A percentile compares a stretch with the other conserved stretches of the same genome.
Evolutionary conservation across 2,888 invertebrate genomes (phyloP).

Genomic region (Caenorhabditis doughertyi): DNA sequence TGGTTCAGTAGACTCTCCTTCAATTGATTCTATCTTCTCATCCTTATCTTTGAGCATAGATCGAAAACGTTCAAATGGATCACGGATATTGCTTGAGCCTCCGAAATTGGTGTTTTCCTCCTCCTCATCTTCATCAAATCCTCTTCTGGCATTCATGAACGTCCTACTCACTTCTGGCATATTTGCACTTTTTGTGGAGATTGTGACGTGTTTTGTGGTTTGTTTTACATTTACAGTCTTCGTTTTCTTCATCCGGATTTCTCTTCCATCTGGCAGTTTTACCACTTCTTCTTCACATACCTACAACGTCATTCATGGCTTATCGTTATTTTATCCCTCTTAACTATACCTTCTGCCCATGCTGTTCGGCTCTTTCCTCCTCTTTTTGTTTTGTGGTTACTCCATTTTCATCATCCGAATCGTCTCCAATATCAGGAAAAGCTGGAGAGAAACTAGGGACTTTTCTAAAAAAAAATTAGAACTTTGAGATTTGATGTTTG

Average conservation of each 20-base stretch:
- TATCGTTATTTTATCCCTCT: slow-evolving; percentile 37
- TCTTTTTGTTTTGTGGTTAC: slow-evolving; percentile 78
- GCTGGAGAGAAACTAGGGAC: slow-evolving; percentile 77
- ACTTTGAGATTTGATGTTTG: slow-evolving; percentile 19
- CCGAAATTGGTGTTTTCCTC: slow-evolving; percentile 73
- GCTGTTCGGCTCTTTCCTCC: slow-evolving; percentile 79
- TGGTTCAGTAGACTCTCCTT: slow-evolving; percentile 33
- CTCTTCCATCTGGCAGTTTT: slow-evolving; percentile 76
- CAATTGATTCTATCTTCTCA: slow-evolving; percentile 35
- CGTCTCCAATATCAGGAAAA: slow-evolving; percentile 74
- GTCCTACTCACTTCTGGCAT: slow-evolving; percentile 70
- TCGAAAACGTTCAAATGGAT: slow-evolving; percentile 64
- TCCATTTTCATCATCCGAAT: slow-evolving; percentile 78
- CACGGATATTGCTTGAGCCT: slow-evolving; percentile 17
- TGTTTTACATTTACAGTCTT: slow-evolving; percentile 77
- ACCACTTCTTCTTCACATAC: slow-evolving; percentile 80
- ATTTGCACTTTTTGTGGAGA: slow-evolving; percentile 76
- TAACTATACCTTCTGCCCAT: slow-evolving; percentile 75
- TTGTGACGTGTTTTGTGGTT: slow-evolving; percentile 77
- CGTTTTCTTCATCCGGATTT: slow-evolving; percentile 78
- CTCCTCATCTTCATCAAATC: slow-evolving; percentile 76
- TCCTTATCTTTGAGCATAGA: slow-evolving; percentile 59
- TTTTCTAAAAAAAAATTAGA: slow-evolving; percentile 72
- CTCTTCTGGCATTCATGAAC: slow-evolving; percentile 72
- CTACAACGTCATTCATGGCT: slow-evolving; percentile 57